Evolutionary conservation across 2,888 invertebrate species (phyloP), one percentile per base, ranked within the genome.

Genomic region (Agrochola lychnidis): DNA sequence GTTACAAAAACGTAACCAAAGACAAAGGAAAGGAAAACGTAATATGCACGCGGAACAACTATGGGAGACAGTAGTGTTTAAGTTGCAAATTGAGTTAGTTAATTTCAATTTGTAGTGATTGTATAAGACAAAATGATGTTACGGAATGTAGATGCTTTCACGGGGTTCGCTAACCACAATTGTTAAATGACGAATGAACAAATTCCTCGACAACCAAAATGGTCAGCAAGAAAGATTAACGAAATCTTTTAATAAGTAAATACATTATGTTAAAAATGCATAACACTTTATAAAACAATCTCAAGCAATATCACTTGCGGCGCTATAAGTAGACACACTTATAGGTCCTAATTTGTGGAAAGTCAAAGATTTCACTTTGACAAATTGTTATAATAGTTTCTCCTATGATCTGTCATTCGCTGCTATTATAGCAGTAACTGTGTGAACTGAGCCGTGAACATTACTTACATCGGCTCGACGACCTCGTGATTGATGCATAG

Each of bases 11-110:
- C 94, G 90, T 89, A 94, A 92, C 88, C 90, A 91, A 90, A 94
- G 93, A 95, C 96, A 96, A 96, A 96, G 94, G 93, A 94, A 95
- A 94, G 91, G 93, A 91, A 95, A 95, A 94, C 92, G 92, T 93
- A 93, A 92, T 91, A 92, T 90, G 89, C 89, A 91, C 90, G 90
- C 91, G 92, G 93, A 93, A 93, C 92, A 91, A 88, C 90, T 92
- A 93, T 93, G 91, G 89, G 91, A 93, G 93, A 91, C 90, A 88
- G 87, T 89, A 84, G 83, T 81, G 88, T 85, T 89, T 87, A 87
- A 86, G 79, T 84, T 82, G 87, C 80, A 87, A 90, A 91, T 92
- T 89, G 82, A 90, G 82, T 86, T 90, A 87, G 87, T 89, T 88
- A 88, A 87, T 88, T 88, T 86, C 68, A 79, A 78, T 84, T 84